Conservation (phyloP, 1,140 invertebrate species). For the Penaeus vannamei region DNA sequence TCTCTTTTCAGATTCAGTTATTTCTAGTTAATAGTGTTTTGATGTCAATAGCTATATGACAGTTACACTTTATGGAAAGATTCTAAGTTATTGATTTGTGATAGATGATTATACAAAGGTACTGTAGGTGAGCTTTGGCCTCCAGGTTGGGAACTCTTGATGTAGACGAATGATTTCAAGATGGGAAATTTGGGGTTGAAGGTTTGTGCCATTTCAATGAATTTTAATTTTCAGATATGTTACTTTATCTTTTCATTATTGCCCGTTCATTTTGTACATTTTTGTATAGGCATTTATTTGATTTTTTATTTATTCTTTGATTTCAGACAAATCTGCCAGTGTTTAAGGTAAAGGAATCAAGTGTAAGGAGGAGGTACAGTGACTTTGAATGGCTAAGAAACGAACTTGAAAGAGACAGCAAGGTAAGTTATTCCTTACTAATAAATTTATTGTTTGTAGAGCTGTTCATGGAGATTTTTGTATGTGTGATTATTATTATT, state of each 20-base stretch:
- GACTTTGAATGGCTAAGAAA: conserved; percentile 99
- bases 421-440: conserved; percentile 78
- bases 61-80: too few species aligned
- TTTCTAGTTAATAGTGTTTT: too few species aligned
- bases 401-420: conserved; percentile 99
- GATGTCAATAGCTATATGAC: too few species aligned
- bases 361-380: conserved; percentile 96
- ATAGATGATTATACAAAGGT: too few species aligned
- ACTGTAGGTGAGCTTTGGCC: too few species aligned
- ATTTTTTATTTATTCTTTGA: conserved; percentile 69
- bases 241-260: background rate
- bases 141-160: too few species aligned
- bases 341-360: conserved; percentile 99
- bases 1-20: too few species aligned
- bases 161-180: too few species aligned
- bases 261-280: background rate
- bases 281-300: conserved; percentile 24
- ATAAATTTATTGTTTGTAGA: background rate
- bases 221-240: too few species aligned
- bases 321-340: conserved; percentile 99
- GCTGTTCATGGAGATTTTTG: background rate
- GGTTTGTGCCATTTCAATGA: too few species aligned
- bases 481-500: background rate
- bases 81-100: too few species aligned
- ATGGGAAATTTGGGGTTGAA: too few species aligned